phyloP scores from a whole-genome alignment of 2,113 vertebrate species.

The Leucopsar rothschildi region DNA sequence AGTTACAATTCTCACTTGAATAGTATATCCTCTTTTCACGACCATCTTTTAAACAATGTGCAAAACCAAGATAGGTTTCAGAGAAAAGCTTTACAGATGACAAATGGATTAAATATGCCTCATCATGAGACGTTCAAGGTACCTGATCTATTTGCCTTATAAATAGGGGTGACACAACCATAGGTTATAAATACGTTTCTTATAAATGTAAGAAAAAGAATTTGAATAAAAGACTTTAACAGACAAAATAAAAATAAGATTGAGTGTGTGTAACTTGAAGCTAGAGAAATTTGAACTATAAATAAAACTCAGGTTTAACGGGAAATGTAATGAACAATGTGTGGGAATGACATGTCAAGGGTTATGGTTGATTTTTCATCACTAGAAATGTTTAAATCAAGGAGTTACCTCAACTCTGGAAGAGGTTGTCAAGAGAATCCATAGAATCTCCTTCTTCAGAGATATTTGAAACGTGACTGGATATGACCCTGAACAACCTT shows the following conservation, averaged over 20 bases:
- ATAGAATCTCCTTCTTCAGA: background rate
- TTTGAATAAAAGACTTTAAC: background rate
- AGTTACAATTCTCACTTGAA: background rate
- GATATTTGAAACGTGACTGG: background rate
- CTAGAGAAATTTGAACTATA: background rate
- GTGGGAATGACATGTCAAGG: conserved; percentile 10
- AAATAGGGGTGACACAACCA: background rate
- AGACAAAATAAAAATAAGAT: background rate
- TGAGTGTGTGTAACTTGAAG: background rate
- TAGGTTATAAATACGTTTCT: background rate
- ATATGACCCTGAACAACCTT: background rate
- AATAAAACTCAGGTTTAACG: background rate
- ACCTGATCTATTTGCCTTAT: background rate
- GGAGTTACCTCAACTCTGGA: background rate
- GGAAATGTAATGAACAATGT: background rate
- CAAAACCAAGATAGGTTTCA: background rate
- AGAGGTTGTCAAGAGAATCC: background rate
- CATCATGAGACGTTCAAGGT: background rate
- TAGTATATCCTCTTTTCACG: background rate
- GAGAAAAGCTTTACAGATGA: background rate
- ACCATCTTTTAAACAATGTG: background rate
- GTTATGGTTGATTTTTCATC: conserved; percentile 21
- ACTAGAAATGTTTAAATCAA: conserved; percentile 18
- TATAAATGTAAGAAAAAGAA: background rate
- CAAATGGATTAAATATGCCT: background rate